A percentile compares a stretch with the other conserved stretches of the same genome.
Evolutionary conservation across 53 echinoderm and acorn worm genomes (phyloP).

Genomic region (Mesocentrotus franciscanus): DNA sequence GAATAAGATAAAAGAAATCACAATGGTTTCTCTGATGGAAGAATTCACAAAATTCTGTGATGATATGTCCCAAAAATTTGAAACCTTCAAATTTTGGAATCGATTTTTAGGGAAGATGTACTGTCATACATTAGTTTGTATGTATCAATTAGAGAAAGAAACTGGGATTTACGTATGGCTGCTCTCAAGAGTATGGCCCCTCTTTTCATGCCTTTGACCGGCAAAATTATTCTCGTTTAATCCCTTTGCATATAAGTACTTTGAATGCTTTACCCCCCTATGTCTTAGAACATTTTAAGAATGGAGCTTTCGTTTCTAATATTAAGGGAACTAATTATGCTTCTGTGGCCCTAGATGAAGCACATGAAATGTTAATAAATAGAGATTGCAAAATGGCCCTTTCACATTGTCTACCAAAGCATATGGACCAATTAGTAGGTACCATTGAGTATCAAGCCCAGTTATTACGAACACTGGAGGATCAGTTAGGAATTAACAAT

Average conservation of each 20-base stretch:
- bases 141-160: slow-evolving; percentile 66
- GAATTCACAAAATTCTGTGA: slow-evolving; percentile 32
- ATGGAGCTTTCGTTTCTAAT: slow-evolving; percentile 74
- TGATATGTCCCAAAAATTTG: slow-evolving; percentile 55
- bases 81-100: slow-evolving; percentile 61
- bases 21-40: slow-evolving; percentile 3
- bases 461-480: slow-evolving; percentile 35
- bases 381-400: slow-evolving; percentile 72
- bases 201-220: slow-evolving; percentile 73
- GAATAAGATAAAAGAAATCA: not conserved
- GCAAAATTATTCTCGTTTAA: slow-evolving; percentile 60
- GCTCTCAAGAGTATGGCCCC: slow-evolving; percentile 66
- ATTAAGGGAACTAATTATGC: slow-evolving; percentile 64
- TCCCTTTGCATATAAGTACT: slow-evolving; percentile 58
- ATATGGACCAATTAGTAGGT: slow-evolving; percentile 63
- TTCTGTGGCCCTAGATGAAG: slow-evolving; percentile 75
- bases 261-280: slow-evolving; percentile 51
- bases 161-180: slow-evolving; percentile 73
- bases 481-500: slow-evolving; percentile 46
- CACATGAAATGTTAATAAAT: slow-evolving; percentile 80
- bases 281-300: slow-evolving; percentile 58
- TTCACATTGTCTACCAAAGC: slow-evolving; percentile 49
- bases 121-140: slow-evolving; percentile 58
- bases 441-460: slow-evolving; percentile 42
- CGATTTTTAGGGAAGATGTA: slow-evolving; percentile 16